Evolutionary conservation across 2,113 vertebrate genomes (phyloP).

Genomic region (Caranx ignobilis): DNA sequence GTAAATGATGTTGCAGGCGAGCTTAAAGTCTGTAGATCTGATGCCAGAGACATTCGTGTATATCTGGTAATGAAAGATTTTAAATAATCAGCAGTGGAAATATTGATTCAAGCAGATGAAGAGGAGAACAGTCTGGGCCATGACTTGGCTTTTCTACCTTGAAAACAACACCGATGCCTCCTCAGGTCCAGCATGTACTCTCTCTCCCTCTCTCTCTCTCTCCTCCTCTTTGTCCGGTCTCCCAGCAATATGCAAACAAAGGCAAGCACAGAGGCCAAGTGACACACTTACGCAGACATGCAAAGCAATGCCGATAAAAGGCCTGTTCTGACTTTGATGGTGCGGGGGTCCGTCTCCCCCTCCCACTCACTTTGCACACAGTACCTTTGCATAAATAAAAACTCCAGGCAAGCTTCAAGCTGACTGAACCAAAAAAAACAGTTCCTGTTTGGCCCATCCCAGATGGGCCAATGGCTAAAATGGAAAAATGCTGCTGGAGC

Average conservation of each 20-base stretch:
- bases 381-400: conserved; percentile 56
- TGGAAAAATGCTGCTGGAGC: conserved; percentile 40
- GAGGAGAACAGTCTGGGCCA: not conserved
- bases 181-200: not conserved
- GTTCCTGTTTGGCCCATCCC: conserved; percentile 52
- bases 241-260: conserved; percentile 46
- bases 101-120: conserved; percentile 5
- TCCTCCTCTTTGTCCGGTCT: conserved; percentile 5
- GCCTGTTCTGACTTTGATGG: conserved; percentile 27
- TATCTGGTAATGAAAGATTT: too few species aligned
- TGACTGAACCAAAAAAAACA: conserved; percentile 14
- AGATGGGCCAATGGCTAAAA: conserved; percentile 29
- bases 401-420: conserved; percentile 7
- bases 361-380: conserved; percentile 17
- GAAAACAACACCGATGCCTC: conserved; percentile 19
- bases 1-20: not conserved
- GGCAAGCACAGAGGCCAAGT: conserved; percentile 35
- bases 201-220: not conserved
- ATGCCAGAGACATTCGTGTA: not conserved
- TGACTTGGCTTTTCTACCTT: not conserved
- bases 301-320: conserved; percentile 53
- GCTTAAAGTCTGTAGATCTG: too few species aligned
- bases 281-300: conserved; percentile 47
- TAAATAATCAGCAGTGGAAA: not conserved
- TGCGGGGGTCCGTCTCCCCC: not conserved